Evolutionary conservation across 1,140 invertebrate species (phyloP).

Genomic region (Solenopsis fugax): DNA sequence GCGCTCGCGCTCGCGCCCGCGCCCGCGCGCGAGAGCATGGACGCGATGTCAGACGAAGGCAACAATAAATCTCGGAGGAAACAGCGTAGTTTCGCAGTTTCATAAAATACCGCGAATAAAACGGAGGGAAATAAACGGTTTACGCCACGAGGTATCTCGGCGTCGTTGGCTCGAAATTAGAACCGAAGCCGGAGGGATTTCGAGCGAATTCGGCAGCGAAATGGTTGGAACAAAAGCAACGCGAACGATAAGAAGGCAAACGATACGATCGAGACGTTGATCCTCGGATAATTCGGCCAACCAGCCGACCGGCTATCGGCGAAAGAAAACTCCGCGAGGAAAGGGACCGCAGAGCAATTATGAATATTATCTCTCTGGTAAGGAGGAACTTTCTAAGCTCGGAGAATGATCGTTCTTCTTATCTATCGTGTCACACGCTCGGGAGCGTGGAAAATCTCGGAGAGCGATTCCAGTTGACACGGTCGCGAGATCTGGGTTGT

Average conservation of each 20-base stretch:
- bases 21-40: no score
- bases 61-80: constrained; percentile 47
- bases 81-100: constrained; percentile 20
- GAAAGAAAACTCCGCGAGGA: constrained; percentile 10
- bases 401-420: constrained; percentile 61
- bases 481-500: constrained; percentile 28
- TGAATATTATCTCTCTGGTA: constrained; percentile 66
- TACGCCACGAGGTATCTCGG: neutral
- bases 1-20: neutral
- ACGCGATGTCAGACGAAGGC: constrained; percentile 15
- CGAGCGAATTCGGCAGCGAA: neutral
- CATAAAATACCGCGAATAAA: constrained; percentile 46
- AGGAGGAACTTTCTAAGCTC: constrained; percentile 48
- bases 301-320: constrained; percentile 13
- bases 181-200: neutral
- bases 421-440: constrained; percentile 60
- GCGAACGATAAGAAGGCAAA: constrained; percentile 8
- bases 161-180: neutral
- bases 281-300: constrained; percentile 50
- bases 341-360: constrained; percentile 63
- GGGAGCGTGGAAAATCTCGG: constrained; percentile 51
- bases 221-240: neutral
- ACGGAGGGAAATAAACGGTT: constrained; percentile 29
- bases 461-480: constrained; percentile 46
- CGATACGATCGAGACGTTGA: constrained; percentile 39